Conservation (phyloP, 2,888 invertebrate species). For the Eristalis pertinax region DNA sequence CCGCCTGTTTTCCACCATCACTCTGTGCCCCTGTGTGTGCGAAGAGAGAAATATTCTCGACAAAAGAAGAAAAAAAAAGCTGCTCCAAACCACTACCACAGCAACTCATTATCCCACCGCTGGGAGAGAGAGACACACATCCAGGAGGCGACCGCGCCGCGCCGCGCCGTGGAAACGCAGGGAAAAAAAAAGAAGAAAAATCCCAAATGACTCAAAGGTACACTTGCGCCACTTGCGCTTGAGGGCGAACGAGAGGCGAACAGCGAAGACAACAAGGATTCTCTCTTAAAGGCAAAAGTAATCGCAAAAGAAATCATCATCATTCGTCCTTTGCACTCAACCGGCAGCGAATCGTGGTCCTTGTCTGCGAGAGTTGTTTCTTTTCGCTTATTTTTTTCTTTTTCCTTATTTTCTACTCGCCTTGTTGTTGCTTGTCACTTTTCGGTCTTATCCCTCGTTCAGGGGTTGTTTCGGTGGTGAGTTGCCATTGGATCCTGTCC, state of each 20-base stretch:
- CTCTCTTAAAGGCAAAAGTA: conserved; percentile 1
- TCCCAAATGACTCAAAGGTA: not conserved
- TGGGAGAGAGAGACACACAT: conserved; percentile 32
- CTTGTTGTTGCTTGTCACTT: not conserved
- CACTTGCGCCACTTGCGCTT: conserved; percentile 4
- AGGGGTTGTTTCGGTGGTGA: conserved; percentile 69
- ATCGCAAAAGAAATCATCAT: conserved; percentile 23
- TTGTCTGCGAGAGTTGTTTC: conserved; percentile 41
- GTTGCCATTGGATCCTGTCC: conserved; percentile 66
- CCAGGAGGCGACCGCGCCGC: not conserved
- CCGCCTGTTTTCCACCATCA: conserved; percentile 3
- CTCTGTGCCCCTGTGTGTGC: not conserved
- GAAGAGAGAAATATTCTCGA: conserved; percentile 39
- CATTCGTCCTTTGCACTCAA: conserved; percentile 58
- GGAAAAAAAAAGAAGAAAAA: not conserved
- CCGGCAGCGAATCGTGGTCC: conserved; percentile 29
- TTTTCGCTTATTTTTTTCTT: not conserved
- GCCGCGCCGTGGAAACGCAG: no score
- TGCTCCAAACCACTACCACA: conserved; percentile 2
- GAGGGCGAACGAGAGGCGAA: not conserved
- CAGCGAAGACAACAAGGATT: not conserved
- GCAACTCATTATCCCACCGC: conserved; percentile 8
- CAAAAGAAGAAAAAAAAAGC: not conserved
- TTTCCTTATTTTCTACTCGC: not conserved
- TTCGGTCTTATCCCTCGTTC: conserved; percentile 34